These are phyloP conservation scores for Anarhynchus alexandrinus DNA, from an alignment of 2,113 vertebrate species.

Conservation along the genomic window DNA sequence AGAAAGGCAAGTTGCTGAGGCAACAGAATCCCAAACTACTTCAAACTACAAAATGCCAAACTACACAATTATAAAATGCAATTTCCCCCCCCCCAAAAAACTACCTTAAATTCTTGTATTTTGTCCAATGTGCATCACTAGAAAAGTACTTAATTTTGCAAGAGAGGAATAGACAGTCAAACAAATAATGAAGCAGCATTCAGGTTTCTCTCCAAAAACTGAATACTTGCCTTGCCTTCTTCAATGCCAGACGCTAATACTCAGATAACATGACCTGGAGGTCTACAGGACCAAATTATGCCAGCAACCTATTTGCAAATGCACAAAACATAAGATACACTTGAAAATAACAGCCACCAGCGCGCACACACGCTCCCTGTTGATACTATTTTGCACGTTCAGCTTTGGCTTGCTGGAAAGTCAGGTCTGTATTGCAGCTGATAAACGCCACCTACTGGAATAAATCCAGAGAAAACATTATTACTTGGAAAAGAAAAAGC, in stretches of 20 bases:
- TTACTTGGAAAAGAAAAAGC: neutral
- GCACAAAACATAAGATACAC: neutral
- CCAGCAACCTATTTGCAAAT: neutral
- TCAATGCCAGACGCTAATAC: neutral
- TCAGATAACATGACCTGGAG: neutral
- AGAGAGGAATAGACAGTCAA: neutral
- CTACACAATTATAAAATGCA: fast-evolving
- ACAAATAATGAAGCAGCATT: neutral
- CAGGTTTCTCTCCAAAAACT: neutral
- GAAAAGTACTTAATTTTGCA: neutral
- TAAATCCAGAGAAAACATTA: neutral
- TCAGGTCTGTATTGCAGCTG: neutral
- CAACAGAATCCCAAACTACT: neutral
- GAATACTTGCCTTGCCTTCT: neutral
- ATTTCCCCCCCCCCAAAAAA: neutral
- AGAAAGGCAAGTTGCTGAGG: neutral
- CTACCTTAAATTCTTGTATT: neutral
- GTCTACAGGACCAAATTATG: neutral
- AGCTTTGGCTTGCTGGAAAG: neutral
- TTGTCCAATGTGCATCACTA: neutral
- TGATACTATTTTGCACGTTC: neutral
- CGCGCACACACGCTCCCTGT: fast-evolving
- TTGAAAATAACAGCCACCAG: neutral
- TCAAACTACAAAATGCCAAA: neutral
- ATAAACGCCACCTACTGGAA: constrained; percentile 49